These are phyloP conservation scores for Charadrius vociferus DNA, from an alignment of 2,113 vertebrate genomes.

Conservation along the genomic window DNA sequence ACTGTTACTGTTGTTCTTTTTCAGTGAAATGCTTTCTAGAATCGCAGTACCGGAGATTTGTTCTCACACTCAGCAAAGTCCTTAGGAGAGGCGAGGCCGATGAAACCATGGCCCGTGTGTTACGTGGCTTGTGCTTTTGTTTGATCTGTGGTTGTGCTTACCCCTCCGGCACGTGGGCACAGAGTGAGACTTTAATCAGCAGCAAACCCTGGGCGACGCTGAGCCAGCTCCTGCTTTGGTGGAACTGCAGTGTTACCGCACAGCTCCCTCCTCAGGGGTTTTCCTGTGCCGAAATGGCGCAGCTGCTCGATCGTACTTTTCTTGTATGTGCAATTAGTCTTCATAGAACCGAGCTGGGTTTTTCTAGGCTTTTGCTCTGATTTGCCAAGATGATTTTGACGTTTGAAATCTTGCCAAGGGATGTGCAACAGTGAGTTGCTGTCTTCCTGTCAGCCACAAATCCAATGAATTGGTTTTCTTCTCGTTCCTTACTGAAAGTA, in stretches of 20 bases:
- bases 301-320: background rate
- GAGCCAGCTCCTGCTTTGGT: no score
- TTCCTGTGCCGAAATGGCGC: no score
- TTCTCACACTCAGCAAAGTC: background rate
- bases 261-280: background rate
- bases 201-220: fast-evolving
- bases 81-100: background rate
- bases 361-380: background rate
- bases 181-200: fast-evolving
- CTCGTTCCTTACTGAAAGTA: no score
- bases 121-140: fast-evolving
- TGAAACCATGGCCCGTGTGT: fast-evolving
- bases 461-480: background rate
- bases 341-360: fast-evolving
- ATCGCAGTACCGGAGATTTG: no score
- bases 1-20: background rate
- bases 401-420: no score
- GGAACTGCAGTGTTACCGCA: fast-evolving
- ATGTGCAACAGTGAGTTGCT: no score
- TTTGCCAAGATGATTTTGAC: background rate
- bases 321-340: fast-evolving
- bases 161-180: no score
- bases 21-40: background rate
- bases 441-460: background rate
- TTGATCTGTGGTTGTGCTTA: no score